phyloP scores from a whole-genome alignment of 1,140 invertebrate genomes.

The Hylaeus volcanicus region DNA sequence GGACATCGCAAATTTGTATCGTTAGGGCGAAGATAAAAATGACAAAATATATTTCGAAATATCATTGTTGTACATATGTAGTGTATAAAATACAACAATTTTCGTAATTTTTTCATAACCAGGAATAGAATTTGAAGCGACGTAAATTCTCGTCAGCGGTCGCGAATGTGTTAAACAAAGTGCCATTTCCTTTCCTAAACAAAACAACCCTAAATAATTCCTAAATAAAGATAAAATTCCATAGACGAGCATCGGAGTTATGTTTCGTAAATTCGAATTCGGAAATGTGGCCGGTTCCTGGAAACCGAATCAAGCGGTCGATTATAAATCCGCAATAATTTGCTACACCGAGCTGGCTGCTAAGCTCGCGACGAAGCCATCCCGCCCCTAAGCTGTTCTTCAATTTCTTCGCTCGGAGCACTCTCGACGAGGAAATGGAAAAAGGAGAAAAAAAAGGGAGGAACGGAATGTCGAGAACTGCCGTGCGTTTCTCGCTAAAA shows the following conservation, averaged over 20 bases:
- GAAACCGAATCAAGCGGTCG: slow-evolving; percentile 69
- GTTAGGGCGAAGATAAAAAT: no score
- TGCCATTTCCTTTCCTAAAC: no score
- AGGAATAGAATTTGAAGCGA: no score
- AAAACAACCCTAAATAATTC: no score
- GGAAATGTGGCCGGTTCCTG: slow-evolving; percentile 46
- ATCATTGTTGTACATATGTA: no score
- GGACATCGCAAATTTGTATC: no score
- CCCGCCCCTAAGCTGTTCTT: slow-evolving; percentile 71
- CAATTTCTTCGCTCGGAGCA: slow-evolving; percentile 67
- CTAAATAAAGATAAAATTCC: slow-evolving; percentile 5
- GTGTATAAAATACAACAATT: no score
- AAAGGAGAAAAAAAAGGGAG: slow-evolving; percentile 18
- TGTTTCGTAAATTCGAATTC: slow-evolving; percentile 57
- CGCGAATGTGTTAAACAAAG: no score
- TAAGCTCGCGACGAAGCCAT: slow-evolving; percentile 63
- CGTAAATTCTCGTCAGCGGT: no score
- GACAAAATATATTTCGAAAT: no score
- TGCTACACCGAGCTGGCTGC: slow-evolving; percentile 71
- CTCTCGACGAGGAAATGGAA: slow-evolving; percentile 9
- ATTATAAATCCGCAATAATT: slow-evolving; percentile 80
- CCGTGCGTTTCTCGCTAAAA: slow-evolving; percentile 58
- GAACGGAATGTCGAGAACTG: slow-evolving; percentile 55
- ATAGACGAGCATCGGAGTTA: slow-evolving; percentile 39
- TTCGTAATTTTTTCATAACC: no score